Evolutionary conservation across 1,140 invertebrate genomes (phyloP), one percentile per base, ranked within the genome.

Genomic region (Hermetia illucens): DNA sequence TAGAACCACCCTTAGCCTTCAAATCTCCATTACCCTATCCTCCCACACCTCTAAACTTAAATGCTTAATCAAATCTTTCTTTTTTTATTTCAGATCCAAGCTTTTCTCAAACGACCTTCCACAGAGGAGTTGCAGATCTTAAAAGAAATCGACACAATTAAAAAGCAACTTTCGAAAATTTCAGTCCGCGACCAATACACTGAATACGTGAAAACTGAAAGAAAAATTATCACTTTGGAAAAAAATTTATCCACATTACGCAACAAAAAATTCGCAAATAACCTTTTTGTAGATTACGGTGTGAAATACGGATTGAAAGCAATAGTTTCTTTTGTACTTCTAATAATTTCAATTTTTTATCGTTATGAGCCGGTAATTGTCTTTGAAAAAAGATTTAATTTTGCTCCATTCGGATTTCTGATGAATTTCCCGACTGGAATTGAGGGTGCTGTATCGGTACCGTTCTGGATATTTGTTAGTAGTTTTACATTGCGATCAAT

Each of bases 391-490:
- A 24, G 20, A 17, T 25, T 25, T 15, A 16, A 38, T 18, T 38
- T 38, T 24, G 30, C 13, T 9, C 36, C 36, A 16, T 38, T 38
- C 36, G 13, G 13, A 3, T 3, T n/a, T 6, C 15, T 38, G 10
- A 16, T 38, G 8, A 25, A 18, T 18, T 38, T 27, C 19, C 36
- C 36, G 3, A 27, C 36, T 15, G 25, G 25, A n/a, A 38, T 38
- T 17, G 22, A 25, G 12, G 25, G 25, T 5, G 36, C 36, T 2
- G 36, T 38, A 6, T 38, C 36, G n/a, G 16, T 38, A 8, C 36
- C 36, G 3, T 38, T 38, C 22, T 38, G 36, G 36, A 25, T 38
- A 15, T 38, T 38, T 8, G 34, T 36, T 3, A 36, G 24, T 36
- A 36, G 19, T 21, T 36, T 19, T 36, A 22, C 24, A 36, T 36